phyloP scores from a whole-genome alignment of 2,888 invertebrate species.

The Yponomeuta malinellus region DNA sequence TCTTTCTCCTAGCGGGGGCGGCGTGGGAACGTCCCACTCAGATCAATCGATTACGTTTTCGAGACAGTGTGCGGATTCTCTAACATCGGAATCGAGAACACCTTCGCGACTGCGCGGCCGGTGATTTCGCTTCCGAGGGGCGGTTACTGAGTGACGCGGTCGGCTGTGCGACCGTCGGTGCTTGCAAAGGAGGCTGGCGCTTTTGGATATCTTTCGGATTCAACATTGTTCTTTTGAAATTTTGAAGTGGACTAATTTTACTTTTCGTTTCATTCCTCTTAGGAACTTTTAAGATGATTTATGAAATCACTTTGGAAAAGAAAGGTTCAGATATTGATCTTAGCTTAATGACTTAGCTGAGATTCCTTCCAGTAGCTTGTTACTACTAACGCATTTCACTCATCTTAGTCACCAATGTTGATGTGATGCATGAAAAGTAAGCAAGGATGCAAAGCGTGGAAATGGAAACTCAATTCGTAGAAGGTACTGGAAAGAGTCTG shows the following conservation, averaged over 20 bases:
- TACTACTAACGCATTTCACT: not conserved
- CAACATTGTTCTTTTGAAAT: conserved; percentile 34
- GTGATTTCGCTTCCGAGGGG: conserved; percentile 15
- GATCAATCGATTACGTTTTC: conserved; percentile 74
- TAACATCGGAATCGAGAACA: conserved; percentile 43
- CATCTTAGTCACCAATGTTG: not conserved
- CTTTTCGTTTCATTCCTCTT: conserved; percentile 75
- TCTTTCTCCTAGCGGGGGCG: conserved; percentile 86
- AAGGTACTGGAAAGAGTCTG: conserved; percentile 48
- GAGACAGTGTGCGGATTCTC: conserved; percentile 33
- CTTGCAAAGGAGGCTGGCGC: conserved; percentile 60
- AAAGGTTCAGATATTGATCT: conserved; percentile 58
- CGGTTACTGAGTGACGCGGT: not conserved
- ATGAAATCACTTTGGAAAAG: conserved; percentile 28
- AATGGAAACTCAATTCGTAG: conserved; percentile 11
- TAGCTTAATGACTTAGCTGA: conserved; percentile 54
- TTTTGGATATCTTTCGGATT: conserved; percentile 63
- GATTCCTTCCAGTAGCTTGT: conserved; percentile 56
- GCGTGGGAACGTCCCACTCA: conserved; percentile 75
- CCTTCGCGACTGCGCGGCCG: conserved; percentile 26
- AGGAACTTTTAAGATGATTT: conserved; percentile 54
- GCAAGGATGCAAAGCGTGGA: not conserved
- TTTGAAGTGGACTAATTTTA: conserved; percentile 50
- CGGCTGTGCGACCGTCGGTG: conserved; percentile 25
- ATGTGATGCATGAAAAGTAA: not conserved